Evolutionary conservation across 2,888 invertebrate genomes (phyloP).

Genomic region (Drosophila aldrichi): DNA sequence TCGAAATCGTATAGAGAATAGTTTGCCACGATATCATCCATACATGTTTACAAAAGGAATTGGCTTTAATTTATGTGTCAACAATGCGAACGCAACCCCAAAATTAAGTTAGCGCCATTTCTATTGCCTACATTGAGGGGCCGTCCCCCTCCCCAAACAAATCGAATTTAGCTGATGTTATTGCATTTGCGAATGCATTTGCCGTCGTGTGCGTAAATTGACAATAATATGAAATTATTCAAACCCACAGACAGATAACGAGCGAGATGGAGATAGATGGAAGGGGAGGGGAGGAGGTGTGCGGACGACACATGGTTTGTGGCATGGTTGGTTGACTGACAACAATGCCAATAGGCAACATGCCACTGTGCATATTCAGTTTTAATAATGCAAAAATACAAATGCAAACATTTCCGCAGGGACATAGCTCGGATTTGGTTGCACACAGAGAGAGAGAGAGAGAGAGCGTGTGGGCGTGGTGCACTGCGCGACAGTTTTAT

Average conservation of each 20-base stretch:
- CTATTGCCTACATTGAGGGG: constrained; percentile 71
- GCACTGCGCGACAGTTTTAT: constrained; percentile 80
- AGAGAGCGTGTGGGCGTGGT: neutral
- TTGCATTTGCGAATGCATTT: constrained; percentile 35
- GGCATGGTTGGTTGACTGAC: constrained; percentile 27
- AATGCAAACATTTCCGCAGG: constrained; percentile 79
- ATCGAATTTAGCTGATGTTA: constrained; percentile 41
- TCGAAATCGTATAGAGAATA: constrained; percentile 43
- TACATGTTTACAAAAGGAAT: constrained; percentile 40
- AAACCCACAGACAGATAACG: constrained; percentile 24
- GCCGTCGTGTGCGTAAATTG: constrained; percentile 61
- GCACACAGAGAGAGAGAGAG: constrained; percentile 11
- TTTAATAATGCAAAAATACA: constrained; percentile 81
- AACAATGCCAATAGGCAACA: constrained; percentile 52
- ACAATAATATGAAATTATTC: constrained; percentile 74
- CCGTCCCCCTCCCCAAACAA: neutral
- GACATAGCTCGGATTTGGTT: constrained; percentile 46
- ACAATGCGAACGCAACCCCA: constrained; percentile 51
- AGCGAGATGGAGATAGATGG: neutral
- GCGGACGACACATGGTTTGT: neutral
- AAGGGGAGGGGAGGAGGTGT: neutral
- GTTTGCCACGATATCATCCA: constrained; percentile 30
- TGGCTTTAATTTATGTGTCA: constrained; percentile 75
- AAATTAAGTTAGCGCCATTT: constrained; percentile 75
- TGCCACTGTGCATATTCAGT: constrained; percentile 72